These are phyloP conservation scores for Watersipora subatra DNA, from an alignment of 1,140 invertebrate genomes.

Conservation along the genomic window DNA sequence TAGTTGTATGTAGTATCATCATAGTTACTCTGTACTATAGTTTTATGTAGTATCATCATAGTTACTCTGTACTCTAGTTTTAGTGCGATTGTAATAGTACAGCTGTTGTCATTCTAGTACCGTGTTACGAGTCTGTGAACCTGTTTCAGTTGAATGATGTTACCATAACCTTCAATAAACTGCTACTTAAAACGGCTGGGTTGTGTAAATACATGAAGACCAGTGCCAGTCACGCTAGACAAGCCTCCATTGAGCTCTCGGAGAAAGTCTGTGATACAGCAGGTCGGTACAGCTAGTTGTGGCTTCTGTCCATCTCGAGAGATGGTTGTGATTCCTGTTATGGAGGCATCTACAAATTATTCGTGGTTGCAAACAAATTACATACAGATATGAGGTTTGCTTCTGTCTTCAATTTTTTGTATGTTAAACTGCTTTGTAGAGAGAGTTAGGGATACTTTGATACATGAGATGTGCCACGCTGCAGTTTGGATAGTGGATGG, in stretches of 20 bases:
- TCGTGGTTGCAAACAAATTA: not conserved
- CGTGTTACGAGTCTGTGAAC: too few relatives aligned
- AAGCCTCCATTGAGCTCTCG: not conserved
- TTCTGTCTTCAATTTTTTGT: not conserved
- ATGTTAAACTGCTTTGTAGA: constrained; percentile 40
- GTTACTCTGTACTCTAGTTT: too few relatives aligned
- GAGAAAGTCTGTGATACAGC: not conserved
- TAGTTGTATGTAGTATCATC: too few relatives aligned
- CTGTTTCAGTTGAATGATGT: constrained; percentile 46
- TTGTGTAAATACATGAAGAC: constrained; percentile 52
- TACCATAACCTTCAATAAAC: constrained; percentile 59
- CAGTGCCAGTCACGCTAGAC: constrained; percentile 56
- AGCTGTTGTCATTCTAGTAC: too few relatives aligned
- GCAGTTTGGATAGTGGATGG: constrained; percentile 68
- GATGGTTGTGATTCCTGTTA: not conserved
- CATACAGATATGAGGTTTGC: not conserved
- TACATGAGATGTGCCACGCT: constrained; percentile 84
- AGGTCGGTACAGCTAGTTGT: not conserved
- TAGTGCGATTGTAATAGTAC: too few relatives aligned
- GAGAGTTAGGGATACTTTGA: constrained; percentile 66
- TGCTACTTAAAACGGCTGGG: constrained; percentile 63
- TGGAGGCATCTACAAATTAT: not conserved
- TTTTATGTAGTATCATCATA: too few relatives aligned
- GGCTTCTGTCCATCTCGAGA: not conserved
- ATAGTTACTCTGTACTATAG: too few relatives aligned